phyloP scores from a whole-genome alignment of 2,113 vertebrate genomes.

The Corythaeola cristata region DNA sequence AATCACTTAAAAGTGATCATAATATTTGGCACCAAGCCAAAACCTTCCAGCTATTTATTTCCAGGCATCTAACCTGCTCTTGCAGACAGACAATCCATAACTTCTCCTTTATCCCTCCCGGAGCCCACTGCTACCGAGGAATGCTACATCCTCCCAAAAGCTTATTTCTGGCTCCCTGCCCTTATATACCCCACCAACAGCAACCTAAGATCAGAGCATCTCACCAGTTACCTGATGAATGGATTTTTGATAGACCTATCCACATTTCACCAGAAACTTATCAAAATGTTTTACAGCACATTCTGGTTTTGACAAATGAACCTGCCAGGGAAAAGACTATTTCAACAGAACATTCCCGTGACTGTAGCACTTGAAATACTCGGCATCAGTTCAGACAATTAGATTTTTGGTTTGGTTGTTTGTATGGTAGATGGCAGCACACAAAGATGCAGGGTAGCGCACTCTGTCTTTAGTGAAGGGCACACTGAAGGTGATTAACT shows the following conservation, averaged over 20 bases:
- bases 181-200: neutral
- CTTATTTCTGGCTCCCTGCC: neutral
- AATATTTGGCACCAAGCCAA: neutral
- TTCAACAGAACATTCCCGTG: neutral
- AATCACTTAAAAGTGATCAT: neutral
- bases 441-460: neutral
- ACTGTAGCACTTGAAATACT: neutral
- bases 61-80: neutral
- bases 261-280: neutral
- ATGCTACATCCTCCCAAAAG: neutral
- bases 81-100: neutral
- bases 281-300: neutral
- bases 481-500: neutral
- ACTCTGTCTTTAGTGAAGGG: neutral
- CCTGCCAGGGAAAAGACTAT: neutral
- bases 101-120: neutral
- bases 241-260: neutral
- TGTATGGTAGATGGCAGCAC: neutral
- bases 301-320: slow-evolving; percentile 5
- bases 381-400: neutral
- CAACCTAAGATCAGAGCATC: neutral
- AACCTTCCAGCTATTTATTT: neutral
- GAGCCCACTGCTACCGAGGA: neutral
- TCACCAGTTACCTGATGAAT: neutral
- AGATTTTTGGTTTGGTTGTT: neutral